Evolutionary conservation across 2,888 invertebrate genomes (phyloP), one percentile per base, ranked within the genome.

Genomic region (Callyntrura guangdongensis): DNA sequence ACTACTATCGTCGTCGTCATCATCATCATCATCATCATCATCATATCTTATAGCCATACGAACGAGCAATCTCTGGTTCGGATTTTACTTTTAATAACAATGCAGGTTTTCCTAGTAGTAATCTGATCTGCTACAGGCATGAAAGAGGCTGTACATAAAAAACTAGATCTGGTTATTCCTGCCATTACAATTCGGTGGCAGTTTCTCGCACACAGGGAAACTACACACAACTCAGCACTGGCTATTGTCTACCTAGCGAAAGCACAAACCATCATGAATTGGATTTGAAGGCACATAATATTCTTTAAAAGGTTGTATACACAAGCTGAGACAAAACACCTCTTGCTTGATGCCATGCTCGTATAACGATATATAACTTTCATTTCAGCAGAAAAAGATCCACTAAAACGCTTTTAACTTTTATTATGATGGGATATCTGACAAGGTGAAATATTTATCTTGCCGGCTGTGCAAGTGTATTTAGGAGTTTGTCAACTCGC

Each of bases 161-260:
- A 91, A 91, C 91, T 91, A 84, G 91, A 88, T 91, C 91, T 91
- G 88, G 88, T 85, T 91, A 85, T 88, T 88, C 88, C 84, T 91
- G 67, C 87, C 81, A 67, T 88, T 88, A 87, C 83, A 87, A 91
- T 88, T 91, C 81, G 72, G 88, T 91, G 83, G 85, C 88, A 88
- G 91, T 88, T 91, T 67, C 67, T 64, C 84, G 49, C 49, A 67
- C 84, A 67, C 84, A 84, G 47, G 56, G 14, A 56, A 79, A 56
- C 56, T 56, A 1, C 36, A 6, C 36, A 69, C 27, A 69, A 69
- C 67, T 67, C 69, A 69, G 36, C 69, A 69, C 36, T 20, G 17
- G 12, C 14, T 22, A 56, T 27, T 56, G 25, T 56, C 56, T 27
- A 59, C 0, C 12, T 3, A 53, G 53, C 12, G 11, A 47, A 12